Evolutionary conservation across 2,113 vertebrate genomes (phyloP).

Genomic region (Promerops cafer): DNA sequence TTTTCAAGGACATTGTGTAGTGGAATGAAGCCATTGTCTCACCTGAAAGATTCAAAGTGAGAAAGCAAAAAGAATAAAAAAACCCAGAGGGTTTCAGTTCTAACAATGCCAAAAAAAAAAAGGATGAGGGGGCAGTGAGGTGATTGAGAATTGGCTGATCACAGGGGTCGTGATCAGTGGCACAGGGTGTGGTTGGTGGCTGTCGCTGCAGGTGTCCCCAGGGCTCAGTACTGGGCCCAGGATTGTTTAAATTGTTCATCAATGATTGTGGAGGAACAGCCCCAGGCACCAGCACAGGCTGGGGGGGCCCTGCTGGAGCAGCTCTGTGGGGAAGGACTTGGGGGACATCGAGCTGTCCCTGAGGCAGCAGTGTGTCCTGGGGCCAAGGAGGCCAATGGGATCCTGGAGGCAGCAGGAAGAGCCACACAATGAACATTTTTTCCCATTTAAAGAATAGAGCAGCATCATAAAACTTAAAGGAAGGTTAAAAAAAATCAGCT

Average conservation of each 20-base stretch:
- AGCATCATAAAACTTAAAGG: neutral
- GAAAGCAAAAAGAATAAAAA: neutral
- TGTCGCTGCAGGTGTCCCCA: neutral
- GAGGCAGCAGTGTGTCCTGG: neutral
- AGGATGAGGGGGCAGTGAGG: neutral
- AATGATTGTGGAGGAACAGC: neutral
- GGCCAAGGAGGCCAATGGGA: neutral
- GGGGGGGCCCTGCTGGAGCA: neutral
- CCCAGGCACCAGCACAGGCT: neutral
- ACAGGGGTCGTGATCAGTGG: rapidly evolving
- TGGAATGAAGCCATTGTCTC: neutral
- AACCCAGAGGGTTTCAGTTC: neutral
- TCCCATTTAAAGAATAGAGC: neutral
- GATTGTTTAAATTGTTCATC: neutral
- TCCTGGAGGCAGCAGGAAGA: neutral
- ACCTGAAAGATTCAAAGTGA: neutral
- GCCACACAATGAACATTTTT: neutral
- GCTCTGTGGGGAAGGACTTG: neutral
- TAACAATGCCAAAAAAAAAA: neutral
- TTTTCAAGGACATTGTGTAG: neutral
- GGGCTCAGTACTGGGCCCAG: neutral
- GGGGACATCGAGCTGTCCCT: neutral
- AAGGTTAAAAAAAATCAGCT: neutral
- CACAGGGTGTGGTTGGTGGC: neutral
- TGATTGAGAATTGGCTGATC: neutral